phyloP scores from a whole-genome alignment of 1,140 invertebrate species.

The Tribolium castaneum region DNA sequence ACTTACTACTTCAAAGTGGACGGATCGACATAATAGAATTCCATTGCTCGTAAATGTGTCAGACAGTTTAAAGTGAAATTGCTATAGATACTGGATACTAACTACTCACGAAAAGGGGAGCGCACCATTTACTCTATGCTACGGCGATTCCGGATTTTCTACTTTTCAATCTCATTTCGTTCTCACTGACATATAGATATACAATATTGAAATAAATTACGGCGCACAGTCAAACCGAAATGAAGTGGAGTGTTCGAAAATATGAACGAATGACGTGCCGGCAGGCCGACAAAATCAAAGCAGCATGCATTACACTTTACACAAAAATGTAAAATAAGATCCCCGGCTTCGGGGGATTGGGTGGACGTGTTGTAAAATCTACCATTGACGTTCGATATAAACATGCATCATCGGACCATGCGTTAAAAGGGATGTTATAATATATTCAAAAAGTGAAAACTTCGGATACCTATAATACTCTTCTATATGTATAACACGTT shows the following conservation, averaged over 20 bases:
- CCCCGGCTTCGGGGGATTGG: conserved; percentile 6
- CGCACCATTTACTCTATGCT: conserved; percentile 16
- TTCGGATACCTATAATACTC: conserved; percentile 38
- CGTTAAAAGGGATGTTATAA: conserved; percentile 22
- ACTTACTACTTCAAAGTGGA: not conserved
- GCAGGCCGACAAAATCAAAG: conserved; percentile 12
- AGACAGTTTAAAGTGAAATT: not conserved
- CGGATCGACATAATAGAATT: not conserved
- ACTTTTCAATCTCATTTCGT: conserved; percentile 25
- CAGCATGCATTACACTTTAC: not conserved
- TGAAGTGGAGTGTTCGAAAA: conserved; percentile 31
- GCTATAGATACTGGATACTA: not conserved
- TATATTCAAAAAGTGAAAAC: conserved; percentile 36
- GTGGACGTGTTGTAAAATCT: conserved; percentile 30
- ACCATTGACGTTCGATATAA: conserved; percentile 30
- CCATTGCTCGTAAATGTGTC: not conserved
- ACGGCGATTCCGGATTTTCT: conserved; percentile 17
- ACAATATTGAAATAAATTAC: conserved; percentile 5
- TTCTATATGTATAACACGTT: conserved; percentile 27
- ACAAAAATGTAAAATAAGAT: conserved; percentile 1
- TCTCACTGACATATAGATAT: not conserved
- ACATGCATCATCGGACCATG: conserved; percentile 39
- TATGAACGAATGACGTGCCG: conserved; percentile 26
- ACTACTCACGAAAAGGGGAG: not conserved
- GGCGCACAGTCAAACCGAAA: conserved; percentile 20